Percentiles rank a stretch among this genome's conserved stretches.
phyloP scores from a whole-genome alignment of 2,113 vertebrate species.

The Callipepla squamata region DNA sequence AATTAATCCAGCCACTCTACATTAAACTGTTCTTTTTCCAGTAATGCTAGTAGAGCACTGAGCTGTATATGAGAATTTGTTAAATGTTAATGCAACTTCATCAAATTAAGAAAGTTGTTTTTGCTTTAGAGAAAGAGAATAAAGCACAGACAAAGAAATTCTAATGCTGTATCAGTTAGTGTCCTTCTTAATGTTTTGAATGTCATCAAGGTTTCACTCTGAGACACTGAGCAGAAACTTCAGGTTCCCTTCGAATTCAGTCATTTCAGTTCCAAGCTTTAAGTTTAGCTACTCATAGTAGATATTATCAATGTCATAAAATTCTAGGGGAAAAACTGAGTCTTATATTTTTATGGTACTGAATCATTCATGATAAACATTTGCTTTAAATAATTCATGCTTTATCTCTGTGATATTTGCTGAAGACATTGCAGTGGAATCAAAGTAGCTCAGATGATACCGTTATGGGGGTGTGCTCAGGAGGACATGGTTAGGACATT shows the following conservation, averaged over 20 bases:
- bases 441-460: not conserved
- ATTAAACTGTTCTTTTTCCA: not conserved
- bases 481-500: conserved; percentile 49
- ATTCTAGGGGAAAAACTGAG: not conserved
- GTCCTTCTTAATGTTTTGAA: not conserved
- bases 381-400: conserved; percentile 9
- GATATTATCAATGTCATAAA: not conserved
- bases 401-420: not conserved
- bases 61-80: not conserved
- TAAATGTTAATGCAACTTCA: not conserved
- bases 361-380: not conserved
- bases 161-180: not conserved
- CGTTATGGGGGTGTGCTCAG: not conserved
- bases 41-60: not conserved
- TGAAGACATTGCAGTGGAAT: not conserved
- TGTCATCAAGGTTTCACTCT: not conserved
- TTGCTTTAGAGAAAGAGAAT: not conserved
- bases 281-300: not conserved
- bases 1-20: not conserved
- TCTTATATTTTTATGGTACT: not conserved
- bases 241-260: not conserved
- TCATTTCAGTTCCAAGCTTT: conserved; percentile 11
- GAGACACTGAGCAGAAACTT: not conserved
- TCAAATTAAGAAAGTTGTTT: not conserved
- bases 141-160: not conserved